Base-by-base conservation (phyloP, 2,888 invertebrate species). In the Tribolium freemani region DNA sequence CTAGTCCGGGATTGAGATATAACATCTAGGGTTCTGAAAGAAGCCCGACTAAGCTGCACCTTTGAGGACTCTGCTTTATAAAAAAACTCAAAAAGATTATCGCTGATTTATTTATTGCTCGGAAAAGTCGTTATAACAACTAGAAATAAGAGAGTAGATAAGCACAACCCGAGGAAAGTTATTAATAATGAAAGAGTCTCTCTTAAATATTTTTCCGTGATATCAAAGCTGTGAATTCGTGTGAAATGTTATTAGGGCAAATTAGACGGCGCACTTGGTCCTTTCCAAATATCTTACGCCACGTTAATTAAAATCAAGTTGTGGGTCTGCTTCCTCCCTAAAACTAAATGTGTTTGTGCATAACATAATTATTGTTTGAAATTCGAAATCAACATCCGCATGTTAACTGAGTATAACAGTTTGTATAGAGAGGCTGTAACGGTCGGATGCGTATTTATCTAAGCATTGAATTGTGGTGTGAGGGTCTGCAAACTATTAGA, bases 391-490 rank as follows among this genome's bases (percentile, higher is more conserved):
- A 73, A 73, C 73, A 71, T 73, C 73, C 73, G 70, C 56, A 71
- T 50, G 73, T 73, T 73, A 73, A 73, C 67, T 63, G 67, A 70
- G 50, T 70, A 64, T 73, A 73, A 67, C 70, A 73, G 70, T 70
- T 73, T 73, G 73, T 73, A 71, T 71, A 63, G 56, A 73, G 67
- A 70, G 60, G 57, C 48, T 44, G 67, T 64, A 51, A 73, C 67
- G 73, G 73, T 73, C 66, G 70, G 73, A 71, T 71, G 73, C 73
- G 70, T 73, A 73, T 73, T 73, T 73, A 73, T 73, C 73, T 73
- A 71, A 73, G 73, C 70, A 68, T 71, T 71, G 71, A 67, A 67
- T 67, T 53, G 60, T 60, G 60, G 71, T 11, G 60, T 58, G 60
- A 71, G 67, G 67, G 67, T 63, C 61, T 56, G 63, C 38, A 31